A percentile compares a stretch with the other conserved stretches of the same genome.
Conservation (phyloP, 1,140 invertebrate genomes). For the Heliothis subflexa region DNA sequence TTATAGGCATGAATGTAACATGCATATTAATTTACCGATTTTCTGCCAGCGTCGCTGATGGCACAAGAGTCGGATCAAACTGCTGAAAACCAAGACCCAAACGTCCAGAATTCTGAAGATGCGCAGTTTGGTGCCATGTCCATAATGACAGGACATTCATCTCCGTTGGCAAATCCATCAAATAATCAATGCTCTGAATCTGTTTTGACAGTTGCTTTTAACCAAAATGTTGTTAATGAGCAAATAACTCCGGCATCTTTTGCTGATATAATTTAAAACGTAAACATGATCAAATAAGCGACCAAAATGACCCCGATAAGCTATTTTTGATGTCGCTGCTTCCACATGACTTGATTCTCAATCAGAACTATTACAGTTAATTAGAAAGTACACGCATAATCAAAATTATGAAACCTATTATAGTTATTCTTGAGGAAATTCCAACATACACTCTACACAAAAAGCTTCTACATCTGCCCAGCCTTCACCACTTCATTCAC, state of each 20-base stretch:
- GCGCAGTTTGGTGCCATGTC: constrained; percentile 39
- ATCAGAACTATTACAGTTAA: constrained; percentile 36
- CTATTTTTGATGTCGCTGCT: constrained; percentile 46
- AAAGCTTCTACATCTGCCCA: constrained; percentile 3
- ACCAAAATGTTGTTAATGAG: not conserved
- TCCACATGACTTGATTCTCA: constrained; percentile 33
- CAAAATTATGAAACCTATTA: constrained; percentile 34
- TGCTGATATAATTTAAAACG: constrained; percentile 48
- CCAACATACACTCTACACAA: constrained; percentile 11
- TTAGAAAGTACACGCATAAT: constrained; percentile 32
- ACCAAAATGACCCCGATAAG: constrained; percentile 54
- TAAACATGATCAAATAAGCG: constrained; percentile 52
- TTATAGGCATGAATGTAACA: constrained; percentile 63
- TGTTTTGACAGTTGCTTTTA: not conserved
- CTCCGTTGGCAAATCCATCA: constrained; percentile 4
- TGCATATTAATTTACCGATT: constrained; percentile 58
- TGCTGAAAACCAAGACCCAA: constrained; percentile 36
- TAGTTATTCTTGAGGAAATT: constrained; percentile 5
- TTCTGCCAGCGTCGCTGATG: constrained; percentile 54
- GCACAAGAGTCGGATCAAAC: constrained; percentile 43
- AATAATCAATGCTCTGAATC: constrained; percentile 7
- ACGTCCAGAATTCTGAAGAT: constrained; percentile 26
- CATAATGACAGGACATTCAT: constrained; percentile 52
- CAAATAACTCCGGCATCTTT: not conserved
- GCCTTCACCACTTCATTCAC: constrained; percentile 9